These are phyloP conservation scores for Poecilus cupreus DNA, from an alignment of 2,888 invertebrate genomes.

Conservation along the genomic window DNA sequence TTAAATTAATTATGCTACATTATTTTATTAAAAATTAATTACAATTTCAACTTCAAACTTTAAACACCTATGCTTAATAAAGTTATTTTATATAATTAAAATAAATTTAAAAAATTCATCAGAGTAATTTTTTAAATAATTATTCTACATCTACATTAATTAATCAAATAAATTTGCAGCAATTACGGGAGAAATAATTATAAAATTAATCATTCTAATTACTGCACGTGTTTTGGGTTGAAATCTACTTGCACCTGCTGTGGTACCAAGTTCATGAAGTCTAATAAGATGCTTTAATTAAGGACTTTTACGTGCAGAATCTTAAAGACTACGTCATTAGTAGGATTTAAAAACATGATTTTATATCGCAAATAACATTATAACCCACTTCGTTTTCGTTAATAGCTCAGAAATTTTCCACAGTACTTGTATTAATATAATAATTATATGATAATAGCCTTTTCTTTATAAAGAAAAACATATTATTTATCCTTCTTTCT, in stretches of 20 bases:
- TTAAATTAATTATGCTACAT: no score
- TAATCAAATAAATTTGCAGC: neutral
- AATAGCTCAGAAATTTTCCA: no score
- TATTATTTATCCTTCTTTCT: no score
- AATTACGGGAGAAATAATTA: neutral
- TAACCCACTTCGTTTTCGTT: neutral
- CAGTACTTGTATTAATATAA: no score
- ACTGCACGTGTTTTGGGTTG: neutral
- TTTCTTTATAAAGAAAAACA: no score
- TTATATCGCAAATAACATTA: neutral
- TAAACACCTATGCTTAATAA: no score
- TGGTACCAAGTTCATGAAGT: neutral
- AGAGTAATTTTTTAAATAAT: no score
- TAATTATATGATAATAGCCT: no score
- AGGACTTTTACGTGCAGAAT: neutral
- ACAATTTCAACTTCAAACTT: no score
- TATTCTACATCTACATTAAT: neutral
- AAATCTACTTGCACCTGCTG: neutral
- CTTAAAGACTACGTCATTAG: neutral
- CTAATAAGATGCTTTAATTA: neutral
- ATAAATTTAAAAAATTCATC: no score
- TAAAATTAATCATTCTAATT: neutral
- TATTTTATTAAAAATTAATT: no score
- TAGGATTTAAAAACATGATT: neutral
- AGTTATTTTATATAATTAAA: no score